phyloP scores from a whole-genome alignment of 37 sponge, comb jelly and placozoan species.

The Theonella swinhoei region DNA sequence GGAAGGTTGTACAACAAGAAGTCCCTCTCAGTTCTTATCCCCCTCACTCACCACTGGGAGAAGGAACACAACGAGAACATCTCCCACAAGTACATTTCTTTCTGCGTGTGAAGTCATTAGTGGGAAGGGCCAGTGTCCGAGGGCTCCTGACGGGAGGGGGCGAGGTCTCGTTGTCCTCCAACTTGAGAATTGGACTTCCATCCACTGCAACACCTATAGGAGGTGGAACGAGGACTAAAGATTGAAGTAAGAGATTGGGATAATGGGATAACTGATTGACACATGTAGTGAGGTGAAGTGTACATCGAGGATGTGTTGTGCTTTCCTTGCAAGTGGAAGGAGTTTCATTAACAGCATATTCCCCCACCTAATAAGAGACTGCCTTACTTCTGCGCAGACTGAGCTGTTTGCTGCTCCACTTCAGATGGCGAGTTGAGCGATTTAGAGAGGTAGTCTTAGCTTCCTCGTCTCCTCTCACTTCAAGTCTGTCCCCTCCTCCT shows the following conservation, averaged over 20 bases:
- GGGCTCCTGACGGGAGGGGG: background rate
- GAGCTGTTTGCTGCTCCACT: background rate
- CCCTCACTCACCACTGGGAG: constrained; percentile 50
- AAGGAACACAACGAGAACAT: constrained; percentile 48
- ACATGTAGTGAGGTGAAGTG: too few relatives aligned
- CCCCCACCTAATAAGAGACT: too few relatives aligned
- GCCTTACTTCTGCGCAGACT: background rate
- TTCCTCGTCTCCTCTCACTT: background rate
- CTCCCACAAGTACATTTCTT: constrained; percentile 42
- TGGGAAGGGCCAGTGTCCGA: too few relatives aligned
- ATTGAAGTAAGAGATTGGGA: background rate
- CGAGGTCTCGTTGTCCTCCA: background rate
- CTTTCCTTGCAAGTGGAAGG: too few relatives aligned
- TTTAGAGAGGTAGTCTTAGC: background rate
- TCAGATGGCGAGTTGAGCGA: background rate
- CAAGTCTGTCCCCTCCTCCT: background rate
- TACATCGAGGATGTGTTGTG: too few relatives aligned
- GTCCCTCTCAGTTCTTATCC: background rate
- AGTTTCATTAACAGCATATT: too few relatives aligned
- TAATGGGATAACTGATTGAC: too few relatives aligned
- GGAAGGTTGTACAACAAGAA: background rate
- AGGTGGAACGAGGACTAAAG: background rate
- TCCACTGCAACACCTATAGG: background rate
- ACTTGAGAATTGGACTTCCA: background rate
- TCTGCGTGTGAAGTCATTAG: background rate